Evolutionary conservation across 2,888 invertebrate species (phyloP).

Genomic region (Stramonita haemastoma): DNA sequence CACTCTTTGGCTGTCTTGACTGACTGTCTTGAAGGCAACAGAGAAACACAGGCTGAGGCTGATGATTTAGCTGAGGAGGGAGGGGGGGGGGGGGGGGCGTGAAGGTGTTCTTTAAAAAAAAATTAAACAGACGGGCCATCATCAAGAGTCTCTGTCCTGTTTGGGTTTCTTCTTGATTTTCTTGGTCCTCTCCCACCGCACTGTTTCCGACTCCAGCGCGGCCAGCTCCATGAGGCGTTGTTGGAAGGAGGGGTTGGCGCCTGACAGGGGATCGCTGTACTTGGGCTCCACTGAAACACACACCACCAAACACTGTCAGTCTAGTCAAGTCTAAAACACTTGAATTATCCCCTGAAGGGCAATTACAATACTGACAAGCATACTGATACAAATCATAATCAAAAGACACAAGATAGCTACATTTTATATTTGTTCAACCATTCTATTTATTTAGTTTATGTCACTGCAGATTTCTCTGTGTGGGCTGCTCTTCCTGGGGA

Average conservation of each 20-base stretch:
- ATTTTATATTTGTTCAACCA: too few relatives aligned
- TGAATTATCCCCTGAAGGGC: too few relatives aligned
- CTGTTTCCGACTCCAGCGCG: conserved; percentile 73
- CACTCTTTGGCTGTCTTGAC: not conserved
- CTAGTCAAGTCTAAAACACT: too few relatives aligned
- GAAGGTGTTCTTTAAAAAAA: not conserved
- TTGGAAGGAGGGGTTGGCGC: conserved; percentile 71
- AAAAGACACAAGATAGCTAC: too few relatives aligned
- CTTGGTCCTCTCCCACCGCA: conserved; percentile 71
- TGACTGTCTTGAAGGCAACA: not conserved
- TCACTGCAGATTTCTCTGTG: too few relatives aligned
- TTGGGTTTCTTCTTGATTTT: conserved; percentile 71
- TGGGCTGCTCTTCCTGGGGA: too few relatives aligned
- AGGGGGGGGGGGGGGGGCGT: not conserved
- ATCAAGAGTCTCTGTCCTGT: conserved; percentile 70
- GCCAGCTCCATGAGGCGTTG: conserved; percentile 74
- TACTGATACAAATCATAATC: too few relatives aligned
- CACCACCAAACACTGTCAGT: too few relatives aligned
- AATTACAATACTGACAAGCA: too few relatives aligned
- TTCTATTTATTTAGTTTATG: too few relatives aligned
- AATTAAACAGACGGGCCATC: not conserved
- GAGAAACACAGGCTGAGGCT: too few relatives aligned
- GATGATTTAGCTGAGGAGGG: not conserved
- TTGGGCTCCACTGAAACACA: conserved; percentile 63
- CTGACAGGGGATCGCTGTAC: conserved; percentile 71